Evolutionary conservation across 2,797 vertebrate genomes (phyloP), one percentile per base, ranked within the genome.

Genomic region (Anisognathus igniventris): DNA sequence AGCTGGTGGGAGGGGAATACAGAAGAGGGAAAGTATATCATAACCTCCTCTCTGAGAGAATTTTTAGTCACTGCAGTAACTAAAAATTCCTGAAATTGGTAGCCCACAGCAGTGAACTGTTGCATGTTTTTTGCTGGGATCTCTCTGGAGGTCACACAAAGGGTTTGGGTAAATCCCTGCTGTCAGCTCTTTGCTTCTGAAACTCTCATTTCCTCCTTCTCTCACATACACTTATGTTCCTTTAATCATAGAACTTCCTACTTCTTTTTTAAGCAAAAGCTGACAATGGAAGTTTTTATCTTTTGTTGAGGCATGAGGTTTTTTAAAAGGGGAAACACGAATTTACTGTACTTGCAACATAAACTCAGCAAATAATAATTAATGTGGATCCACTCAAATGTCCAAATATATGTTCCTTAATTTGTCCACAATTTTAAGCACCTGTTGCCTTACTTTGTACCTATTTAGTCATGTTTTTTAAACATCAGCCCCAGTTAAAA

Each of bases 261-360:
- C 78, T 97, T 97, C 96, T 97, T 97, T 97, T 96, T 96, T 85
- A 97, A 97, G 89, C 67, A 96, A 93, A 85, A 91, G 96, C 96
- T 97, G 97, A 97, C 96, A 81, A 51, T 58, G 58, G 67, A 79
- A 80, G 71, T 96, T 97, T 94, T 93, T 93, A 89, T 88, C 93
- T 84, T 93, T 70, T 74, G 62, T 90, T 57, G 35, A 90, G n/a
- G 35, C 35, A 71, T 70, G 10, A 91, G 60, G 31, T 66, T 88
- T 92, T 65, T 31, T 68, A 88, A 89, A 93, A 92, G n/a, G 11
- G 48, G 94, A 83, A 95, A 87, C 22, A 75, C 44, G 45, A 61
- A 87, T 61, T 87, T 87, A 64, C 80, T 80, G 58, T 53, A 50
- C 14, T 93, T 79, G 64, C 31, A 65, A 70, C 35, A 66, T 40